These are phyloP conservation scores for Aspidiotus destructor DNA, from an alignment of 2,888 invertebrate species.

Conservation along the genomic window DNA sequence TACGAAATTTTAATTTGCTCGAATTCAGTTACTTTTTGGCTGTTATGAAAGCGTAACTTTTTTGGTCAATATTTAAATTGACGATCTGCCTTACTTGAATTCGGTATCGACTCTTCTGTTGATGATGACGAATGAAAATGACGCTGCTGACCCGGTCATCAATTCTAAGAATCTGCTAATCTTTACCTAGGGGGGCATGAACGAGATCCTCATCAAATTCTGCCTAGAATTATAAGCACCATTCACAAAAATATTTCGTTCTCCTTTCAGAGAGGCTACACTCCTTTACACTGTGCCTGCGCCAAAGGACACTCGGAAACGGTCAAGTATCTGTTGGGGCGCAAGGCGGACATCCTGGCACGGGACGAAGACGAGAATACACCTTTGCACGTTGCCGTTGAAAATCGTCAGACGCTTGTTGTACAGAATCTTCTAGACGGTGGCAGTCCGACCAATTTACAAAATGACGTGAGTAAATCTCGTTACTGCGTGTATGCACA, in stretches of 20 bases:
- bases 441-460: conserved; percentile 54
- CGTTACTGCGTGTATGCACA: background rate
- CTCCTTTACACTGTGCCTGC: conserved; percentile 61
- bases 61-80: too few species aligned
- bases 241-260: background rate
- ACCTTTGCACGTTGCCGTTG: conserved; percentile 65
- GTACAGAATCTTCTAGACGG: conserved; percentile 59
- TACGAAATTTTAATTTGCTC: too few species aligned
- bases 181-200: too few species aligned
- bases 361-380: conserved; percentile 61
- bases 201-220: too few species aligned
- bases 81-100: too few species aligned
- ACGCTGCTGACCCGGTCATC: too few species aligned
- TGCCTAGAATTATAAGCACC: too few species aligned
- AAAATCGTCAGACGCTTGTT: conserved; percentile 62
- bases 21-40: too few species aligned
- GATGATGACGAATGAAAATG: too few species aligned
- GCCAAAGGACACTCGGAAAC: conserved; percentile 56
- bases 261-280: conserved; percentile 49
- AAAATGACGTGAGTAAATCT: conserved; percentile 44
- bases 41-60: too few species aligned
- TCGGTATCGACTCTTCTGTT: too few species aligned
- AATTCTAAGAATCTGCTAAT: too few species aligned
- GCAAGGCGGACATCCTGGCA: conserved; percentile 57
- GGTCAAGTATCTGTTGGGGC: conserved; percentile 50